Percentiles rank a stretch among this genome's conserved stretches.
Evolutionary conservation across 2,113 vertebrate species (phyloP).

Genomic region (Malurus cyaneus): DNA sequence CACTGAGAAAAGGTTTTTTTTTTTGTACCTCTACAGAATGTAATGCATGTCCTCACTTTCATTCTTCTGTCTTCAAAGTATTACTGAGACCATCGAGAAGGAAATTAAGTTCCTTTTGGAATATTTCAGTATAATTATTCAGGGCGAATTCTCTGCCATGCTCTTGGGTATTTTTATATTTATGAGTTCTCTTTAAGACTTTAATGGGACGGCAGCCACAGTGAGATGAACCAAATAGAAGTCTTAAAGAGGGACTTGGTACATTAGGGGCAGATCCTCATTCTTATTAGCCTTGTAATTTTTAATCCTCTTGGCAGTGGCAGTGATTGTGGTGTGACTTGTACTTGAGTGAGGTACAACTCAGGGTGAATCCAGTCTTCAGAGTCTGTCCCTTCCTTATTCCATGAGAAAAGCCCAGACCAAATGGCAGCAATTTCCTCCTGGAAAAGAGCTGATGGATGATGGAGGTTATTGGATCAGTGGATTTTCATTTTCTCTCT

Average conservation of each 20-base stretch:
- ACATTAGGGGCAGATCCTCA: neutral
- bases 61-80: conserved; percentile 38
- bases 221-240: neutral
- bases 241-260: neutral
- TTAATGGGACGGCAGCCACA: conserved; percentile 16
- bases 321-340: neutral
- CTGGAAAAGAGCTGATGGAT: neutral
- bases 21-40: conserved; percentile 48
- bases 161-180: conserved; percentile 59
- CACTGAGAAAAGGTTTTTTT: conserved; percentile 55
- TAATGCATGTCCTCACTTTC: conserved; percentile 54
- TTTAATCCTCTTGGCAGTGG: neutral
- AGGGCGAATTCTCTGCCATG: conserved; percentile 21
- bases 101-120: conserved; percentile 48
- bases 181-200: conserved; percentile 55
- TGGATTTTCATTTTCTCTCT: neutral
- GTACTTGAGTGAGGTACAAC: neutral
- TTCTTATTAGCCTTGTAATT: conserved; percentile 21
- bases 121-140: conserved; percentile 43
- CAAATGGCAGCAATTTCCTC: neutral
- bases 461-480: neutral
- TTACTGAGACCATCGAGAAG: conserved; percentile 16
- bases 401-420: neutral
- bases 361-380: neutral
- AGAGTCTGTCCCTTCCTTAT: neutral